phyloP scores from a whole-genome alignment of 2,888 invertebrate genomes.

The Hartigia nigra region DNA sequence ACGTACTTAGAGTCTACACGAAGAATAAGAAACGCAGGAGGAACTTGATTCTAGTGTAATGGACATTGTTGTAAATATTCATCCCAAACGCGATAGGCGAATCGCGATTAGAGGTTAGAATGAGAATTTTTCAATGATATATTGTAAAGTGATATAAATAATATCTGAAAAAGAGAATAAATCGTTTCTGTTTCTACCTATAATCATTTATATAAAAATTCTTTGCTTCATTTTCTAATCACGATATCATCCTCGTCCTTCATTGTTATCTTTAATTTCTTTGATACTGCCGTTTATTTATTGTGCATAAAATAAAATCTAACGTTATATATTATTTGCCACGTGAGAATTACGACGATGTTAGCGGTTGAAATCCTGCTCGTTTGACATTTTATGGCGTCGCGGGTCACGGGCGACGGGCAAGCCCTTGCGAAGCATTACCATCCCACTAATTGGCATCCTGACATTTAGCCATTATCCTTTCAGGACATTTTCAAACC shows the following conservation, averaged over 20 bases:
- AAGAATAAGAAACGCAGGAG: neutral
- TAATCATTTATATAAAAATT: neutral
- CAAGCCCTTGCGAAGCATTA: conserved; percentile 37
- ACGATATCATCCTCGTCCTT: neutral
- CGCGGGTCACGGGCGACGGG: conserved; percentile 45
- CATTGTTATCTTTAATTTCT: neutral
- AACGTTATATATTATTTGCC: neutral
- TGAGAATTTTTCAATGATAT: neutral
- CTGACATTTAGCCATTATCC: conserved; percentile 49
- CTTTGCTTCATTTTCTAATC: neutral
- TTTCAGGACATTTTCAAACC: conserved; percentile 39
- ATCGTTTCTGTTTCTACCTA: neutral
- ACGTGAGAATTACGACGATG: conserved; percentile 5
- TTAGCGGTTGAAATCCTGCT: conserved; percentile 40
- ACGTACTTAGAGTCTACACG: neutral
- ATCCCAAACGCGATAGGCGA: neutral
- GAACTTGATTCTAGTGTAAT: neutral
- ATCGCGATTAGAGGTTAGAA: neutral
- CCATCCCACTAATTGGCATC: conserved; percentile 52
- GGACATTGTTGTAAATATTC: neutral
- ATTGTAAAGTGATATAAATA: neutral
- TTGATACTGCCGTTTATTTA: neutral
- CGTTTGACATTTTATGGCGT: conserved; percentile 56
- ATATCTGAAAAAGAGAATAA: neutral
- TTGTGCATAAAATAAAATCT: neutral